phyloP scores from a whole-genome alignment of 2,797 vertebrate genomes.

The Chloroceryle amazona region DNA sequence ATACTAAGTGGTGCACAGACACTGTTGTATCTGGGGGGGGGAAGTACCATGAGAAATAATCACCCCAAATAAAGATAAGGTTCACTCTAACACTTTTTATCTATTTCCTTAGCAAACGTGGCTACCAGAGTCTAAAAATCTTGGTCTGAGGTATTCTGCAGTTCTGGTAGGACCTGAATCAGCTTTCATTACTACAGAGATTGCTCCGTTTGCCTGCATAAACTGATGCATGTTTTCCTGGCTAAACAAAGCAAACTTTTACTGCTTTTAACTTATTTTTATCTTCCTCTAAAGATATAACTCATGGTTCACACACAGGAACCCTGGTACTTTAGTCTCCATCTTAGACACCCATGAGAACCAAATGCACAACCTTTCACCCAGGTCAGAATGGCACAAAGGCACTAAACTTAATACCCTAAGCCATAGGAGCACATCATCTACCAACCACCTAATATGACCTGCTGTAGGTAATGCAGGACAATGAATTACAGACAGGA shows the following conservation, averaged over 20 bases:
- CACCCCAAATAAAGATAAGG: neutral
- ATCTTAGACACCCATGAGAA: neutral
- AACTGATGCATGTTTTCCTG: neutral
- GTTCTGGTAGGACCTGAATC: neutral
- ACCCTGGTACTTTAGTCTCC: neutral
- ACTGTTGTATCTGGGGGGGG: neutral
- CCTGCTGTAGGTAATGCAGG: neutral
- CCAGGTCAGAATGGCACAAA: neutral
- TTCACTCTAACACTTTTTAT: fast-evolving
- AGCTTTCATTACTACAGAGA: neutral
- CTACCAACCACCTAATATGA: neutral
- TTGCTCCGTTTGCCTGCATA: neutral
- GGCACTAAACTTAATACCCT: neutral
- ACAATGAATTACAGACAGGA: neutral
- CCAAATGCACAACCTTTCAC: neutral
- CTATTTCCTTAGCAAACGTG: neutral
- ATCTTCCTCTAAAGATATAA: neutral
- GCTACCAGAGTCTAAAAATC: neutral
- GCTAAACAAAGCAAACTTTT: neutral
- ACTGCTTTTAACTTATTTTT: neutral
- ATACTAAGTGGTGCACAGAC: neutral
- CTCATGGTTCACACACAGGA: neutral
- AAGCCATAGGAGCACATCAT: neutral
- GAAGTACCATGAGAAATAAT: neutral
- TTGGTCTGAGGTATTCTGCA: neutral